A percentile compares a stretch with the other conserved stretches of the same genome.
These are phyloP conservation scores for Ctenoplectra terminalis DNA, from an alignment of 1,140 invertebrate species.

Conservation along the genomic window DNA sequence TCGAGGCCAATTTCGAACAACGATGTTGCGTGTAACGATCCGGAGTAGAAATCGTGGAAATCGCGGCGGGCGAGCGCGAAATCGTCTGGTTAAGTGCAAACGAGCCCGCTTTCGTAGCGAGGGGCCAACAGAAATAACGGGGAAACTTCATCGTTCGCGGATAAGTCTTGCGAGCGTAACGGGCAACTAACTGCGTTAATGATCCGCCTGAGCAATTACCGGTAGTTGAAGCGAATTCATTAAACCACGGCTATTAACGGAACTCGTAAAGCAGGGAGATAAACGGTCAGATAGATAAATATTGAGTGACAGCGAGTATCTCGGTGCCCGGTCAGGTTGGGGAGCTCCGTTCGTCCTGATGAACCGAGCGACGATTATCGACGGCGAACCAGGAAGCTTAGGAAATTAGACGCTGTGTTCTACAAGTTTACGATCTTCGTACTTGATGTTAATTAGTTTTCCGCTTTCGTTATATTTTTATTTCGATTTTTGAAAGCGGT, in stretches of 20 bases:
- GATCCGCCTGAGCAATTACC: slow-evolving; percentile 12
- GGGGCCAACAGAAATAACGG: slow-evolving; percentile 14
- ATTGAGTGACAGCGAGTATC: slow-evolving; percentile 9
- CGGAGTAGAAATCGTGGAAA: not conserved
- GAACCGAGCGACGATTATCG: slow-evolving; percentile 14
- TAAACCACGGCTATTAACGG: slow-evolving; percentile 34
- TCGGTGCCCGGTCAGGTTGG: not conserved
- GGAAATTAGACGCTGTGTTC: not conserved
- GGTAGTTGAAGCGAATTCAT: slow-evolving; percentile 47
- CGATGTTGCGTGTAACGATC: not conserved
- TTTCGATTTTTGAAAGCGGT: not conserved
- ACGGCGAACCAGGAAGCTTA: not conserved
- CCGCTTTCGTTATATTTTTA: not conserved
- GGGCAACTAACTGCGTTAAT: slow-evolving; percentile 36
- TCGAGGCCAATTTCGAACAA: not conserved
- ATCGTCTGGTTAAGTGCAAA: slow-evolving; percentile 1
- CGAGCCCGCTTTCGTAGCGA: not conserved
- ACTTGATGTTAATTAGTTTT: not conserved
- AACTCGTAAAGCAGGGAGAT: slow-evolving; percentile 28
- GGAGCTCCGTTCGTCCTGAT: not conserved
- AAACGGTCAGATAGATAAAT: slow-evolving; percentile 34
- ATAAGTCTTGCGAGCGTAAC: slow-evolving; percentile 30
- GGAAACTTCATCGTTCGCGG: slow-evolving; percentile 25
- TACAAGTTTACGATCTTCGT: not conserved
- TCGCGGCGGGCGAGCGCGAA: not conserved